phyloP scores from a whole-genome alignment of 2,113 vertebrate species.

The Phylloscopus trochilus region DNA sequence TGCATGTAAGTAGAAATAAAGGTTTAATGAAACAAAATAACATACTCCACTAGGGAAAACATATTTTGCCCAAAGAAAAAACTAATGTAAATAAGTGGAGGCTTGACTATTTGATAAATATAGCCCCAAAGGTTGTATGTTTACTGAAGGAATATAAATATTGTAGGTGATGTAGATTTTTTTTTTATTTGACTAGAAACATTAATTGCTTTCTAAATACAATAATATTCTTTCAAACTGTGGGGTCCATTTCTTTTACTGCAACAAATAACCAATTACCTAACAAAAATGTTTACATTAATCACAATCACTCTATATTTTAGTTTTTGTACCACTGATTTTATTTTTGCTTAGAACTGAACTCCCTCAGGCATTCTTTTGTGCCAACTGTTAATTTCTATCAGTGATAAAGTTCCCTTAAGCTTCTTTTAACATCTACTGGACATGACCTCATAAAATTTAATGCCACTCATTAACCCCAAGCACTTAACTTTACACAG shows the following conservation, averaged over 20 bases:
- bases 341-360: slow-evolving; percentile 55
- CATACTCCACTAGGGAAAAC: slow-evolving; percentile 40
- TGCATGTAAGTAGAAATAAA: slow-evolving; percentile 12
- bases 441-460: slow-evolving; percentile 70
- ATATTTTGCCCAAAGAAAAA: slow-evolving; percentile 42
- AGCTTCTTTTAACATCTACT: slow-evolving; percentile 64
- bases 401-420: slow-evolving; percentile 61
- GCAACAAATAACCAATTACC: slow-evolving; percentile 47
- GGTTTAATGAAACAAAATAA: slow-evolving; percentile 61
- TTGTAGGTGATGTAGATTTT: slow-evolving; percentile 1
- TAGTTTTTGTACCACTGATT: slow-evolving; percentile 34
- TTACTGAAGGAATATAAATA: slow-evolving; percentile 36
- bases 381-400: slow-evolving; percentile 64
- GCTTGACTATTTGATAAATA: slow-evolving; percentile 50
- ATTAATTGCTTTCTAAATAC: slow-evolving; percentile 59
- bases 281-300: slow-evolving; percentile 64
- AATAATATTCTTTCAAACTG: slow-evolving; percentile 37
- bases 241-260: slow-evolving; percentile 47
- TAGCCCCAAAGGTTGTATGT: slow-evolving; percentile 40
- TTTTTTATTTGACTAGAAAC: slow-evolving; percentile 25
- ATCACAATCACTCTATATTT: slow-evolving; percentile 50
- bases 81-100: slow-evolving; percentile 44
- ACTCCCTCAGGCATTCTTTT: slow-evolving; percentile 42
- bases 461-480: slow-evolving; percentile 69
- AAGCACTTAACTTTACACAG: slow-evolving; percentile 66